Evolutionary conservation across 2,888 invertebrate genomes (phyloP).

Genomic region (Nymphalis urticae): DNA sequence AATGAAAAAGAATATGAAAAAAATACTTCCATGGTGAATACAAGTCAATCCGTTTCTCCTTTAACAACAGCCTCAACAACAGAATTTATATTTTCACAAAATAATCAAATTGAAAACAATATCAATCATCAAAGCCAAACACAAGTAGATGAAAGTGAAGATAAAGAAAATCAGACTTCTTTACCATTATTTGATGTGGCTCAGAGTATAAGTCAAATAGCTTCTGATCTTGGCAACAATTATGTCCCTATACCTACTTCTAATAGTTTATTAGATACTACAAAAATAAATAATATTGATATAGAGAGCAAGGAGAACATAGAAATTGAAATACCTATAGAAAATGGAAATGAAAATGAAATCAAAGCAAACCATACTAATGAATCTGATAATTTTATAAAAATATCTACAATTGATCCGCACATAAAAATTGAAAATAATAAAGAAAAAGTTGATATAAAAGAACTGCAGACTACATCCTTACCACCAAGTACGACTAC

Average conservation of each 20-base stretch:
- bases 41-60: constrained; percentile 73
- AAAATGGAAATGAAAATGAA: constrained; percentile 46
- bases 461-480: constrained; percentile 40
- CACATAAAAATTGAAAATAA: constrained; percentile 44
- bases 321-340: constrained; percentile 67
- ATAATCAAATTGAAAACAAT: constrained; percentile 39
- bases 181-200: constrained; percentile 71
- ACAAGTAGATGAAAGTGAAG: constrained; percentile 37
- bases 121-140: too few species aligned
- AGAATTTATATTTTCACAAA: constrained; percentile 53
- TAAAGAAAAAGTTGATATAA: constrained; percentile 29
- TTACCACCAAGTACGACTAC: constrained; percentile 40
- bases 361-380: constrained; percentile 40
- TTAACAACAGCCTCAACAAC: constrained; percentile 66
- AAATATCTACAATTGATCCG: constrained; percentile 71
- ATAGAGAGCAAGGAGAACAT: constrained; percentile 73
- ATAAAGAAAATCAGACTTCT: constrained; percentile 50
- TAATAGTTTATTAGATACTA: constrained; percentile 60
- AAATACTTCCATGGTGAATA: constrained; percentile 65
- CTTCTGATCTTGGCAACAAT: constrained; percentile 69
- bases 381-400: constrained; percentile 59
- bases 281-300: constrained; percentile 52
- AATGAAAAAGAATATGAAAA: constrained; percentile 53
- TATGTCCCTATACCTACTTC: constrained; percentile 65
- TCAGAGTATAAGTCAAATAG: constrained; percentile 77